phyloP scores from a whole-genome alignment of 2,113 vertebrate genomes.

The Cephalopterus ornatus region DNA sequence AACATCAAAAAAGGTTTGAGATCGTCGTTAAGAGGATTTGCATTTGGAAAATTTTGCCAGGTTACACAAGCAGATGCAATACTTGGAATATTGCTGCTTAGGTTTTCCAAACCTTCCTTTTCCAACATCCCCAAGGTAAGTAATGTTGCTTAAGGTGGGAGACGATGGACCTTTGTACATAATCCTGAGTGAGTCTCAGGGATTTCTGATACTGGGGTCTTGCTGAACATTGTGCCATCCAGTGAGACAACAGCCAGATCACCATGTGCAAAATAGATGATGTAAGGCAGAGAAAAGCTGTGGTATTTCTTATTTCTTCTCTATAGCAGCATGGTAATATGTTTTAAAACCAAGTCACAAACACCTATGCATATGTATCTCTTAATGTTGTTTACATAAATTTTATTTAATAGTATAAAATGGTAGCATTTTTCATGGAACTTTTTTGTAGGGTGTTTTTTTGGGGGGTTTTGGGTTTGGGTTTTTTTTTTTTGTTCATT shows the following conservation, averaged over 20 bases:
- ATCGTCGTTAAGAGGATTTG: constrained; percentile 4
- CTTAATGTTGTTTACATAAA: background rate
- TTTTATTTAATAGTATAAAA: background rate
- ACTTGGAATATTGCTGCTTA: constrained; percentile 5
- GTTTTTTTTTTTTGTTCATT: background rate
- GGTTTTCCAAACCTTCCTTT: constrained; percentile 14
- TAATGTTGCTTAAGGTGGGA: background rate
- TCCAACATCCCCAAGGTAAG: background rate
- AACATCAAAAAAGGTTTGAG: background rate
- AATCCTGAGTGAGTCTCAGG: background rate
- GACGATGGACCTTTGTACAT: background rate
- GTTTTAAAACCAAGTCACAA: background rate
- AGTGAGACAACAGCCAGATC: background rate
- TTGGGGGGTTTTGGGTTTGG: background rate
- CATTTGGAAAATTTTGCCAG: constrained; percentile 6
- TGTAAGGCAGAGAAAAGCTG: background rate
- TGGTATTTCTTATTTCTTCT: background rate
- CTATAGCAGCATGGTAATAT: too few species aligned
- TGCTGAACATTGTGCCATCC: background rate
- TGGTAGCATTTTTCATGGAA: background rate
- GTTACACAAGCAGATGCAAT: constrained; percentile 33
- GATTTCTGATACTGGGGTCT: background rate
- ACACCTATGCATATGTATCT: background rate
- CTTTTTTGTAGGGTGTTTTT: background rate
- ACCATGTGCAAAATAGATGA: background rate